Conservation (phyloP, 2,888 invertebrate species). For the Rosalia funebris region DNA sequence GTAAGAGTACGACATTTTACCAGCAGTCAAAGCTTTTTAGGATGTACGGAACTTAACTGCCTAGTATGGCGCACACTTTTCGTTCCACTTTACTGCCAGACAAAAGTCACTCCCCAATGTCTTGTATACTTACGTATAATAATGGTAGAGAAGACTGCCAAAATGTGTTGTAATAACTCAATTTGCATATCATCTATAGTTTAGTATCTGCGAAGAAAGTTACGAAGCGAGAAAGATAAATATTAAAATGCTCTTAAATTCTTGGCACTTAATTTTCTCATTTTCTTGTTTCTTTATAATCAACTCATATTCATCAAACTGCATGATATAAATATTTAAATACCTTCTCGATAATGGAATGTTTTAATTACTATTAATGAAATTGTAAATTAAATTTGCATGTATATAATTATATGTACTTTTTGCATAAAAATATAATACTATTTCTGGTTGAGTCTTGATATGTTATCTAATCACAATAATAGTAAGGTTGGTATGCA, state of each 20-base stretch:
- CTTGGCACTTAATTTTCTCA: not conserved
- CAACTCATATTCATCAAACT: no score
- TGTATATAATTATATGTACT: no score
- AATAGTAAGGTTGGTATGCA: no score
- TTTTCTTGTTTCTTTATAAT: no score
- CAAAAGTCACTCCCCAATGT: conserved; percentile 33
- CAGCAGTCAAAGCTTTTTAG: conserved; percentile 11
- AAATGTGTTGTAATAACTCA: conserved; percentile 38
- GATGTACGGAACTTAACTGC: no score
- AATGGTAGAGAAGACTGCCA: conserved; percentile 34
- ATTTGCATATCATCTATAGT: conserved; percentile 40
- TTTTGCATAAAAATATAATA: no score
- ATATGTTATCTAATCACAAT: no score
- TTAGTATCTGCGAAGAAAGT: conserved; percentile 3
- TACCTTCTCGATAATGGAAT: no score
- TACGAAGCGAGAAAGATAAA: not conserved
- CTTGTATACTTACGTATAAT: conserved; percentile 37
- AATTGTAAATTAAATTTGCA: no score
- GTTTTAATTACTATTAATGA: no score
- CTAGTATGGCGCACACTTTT: not conserved
- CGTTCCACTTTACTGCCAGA: conserved; percentile 10
- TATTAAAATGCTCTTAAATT: not conserved
- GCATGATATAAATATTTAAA: no score
- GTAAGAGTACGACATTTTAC: conserved; percentile 3
- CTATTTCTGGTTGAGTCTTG: no score